Evolutionary conservation across 2,797 vertebrate genomes (phyloP), one percentile per base, ranked within the genome.

Genomic region (Hozukius guyotensis): DNA sequence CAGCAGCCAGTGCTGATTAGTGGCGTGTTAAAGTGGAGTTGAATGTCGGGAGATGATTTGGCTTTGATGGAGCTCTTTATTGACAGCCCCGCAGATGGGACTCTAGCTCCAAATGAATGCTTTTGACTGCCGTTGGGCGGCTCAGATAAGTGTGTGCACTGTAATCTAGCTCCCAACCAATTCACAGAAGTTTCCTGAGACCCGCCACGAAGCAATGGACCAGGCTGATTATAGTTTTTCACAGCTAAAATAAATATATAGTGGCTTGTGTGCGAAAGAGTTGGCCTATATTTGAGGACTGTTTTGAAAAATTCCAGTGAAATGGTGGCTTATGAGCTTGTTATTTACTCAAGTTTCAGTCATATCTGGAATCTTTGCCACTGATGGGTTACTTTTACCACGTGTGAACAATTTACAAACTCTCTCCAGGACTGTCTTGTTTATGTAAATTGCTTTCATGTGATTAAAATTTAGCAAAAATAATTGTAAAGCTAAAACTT

Each of bases 1-100:
- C 79, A 20, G 87, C 72, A 83, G 82, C 78, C 84, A 75, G 72
- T 49, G 70, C 86, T 91, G 89, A 92, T 91, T 89, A 88, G 87
- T 36, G 62, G 56, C n/a, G 72, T 70, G 63, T 73, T 74, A 25
- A 83, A 77, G 80, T 69, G 32, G 20, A 86, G 64, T 69, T 64
- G 75, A 87, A 75, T 55, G 69, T 78, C 25, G 10, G 10, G 38
- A 38, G 31, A 77, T 63, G 34, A 80, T 88, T 73, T 78, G 57
- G 68, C 80, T 90, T 87, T 87, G 80, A 87, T 84, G 52, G 64
- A 86, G 66, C 59, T 63, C 29, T 67, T 86, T 77, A 84, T 87
- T 86, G 83, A 87, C 80, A 77, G 60, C 60, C 53, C 55, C 72
- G 68, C 81, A 78, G 84, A 83, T 82, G 57, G 62, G 61, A 81